phyloP scores from a whole-genome alignment of 2,888 invertebrate species.

The Tubulanus polymorphus region DNA sequence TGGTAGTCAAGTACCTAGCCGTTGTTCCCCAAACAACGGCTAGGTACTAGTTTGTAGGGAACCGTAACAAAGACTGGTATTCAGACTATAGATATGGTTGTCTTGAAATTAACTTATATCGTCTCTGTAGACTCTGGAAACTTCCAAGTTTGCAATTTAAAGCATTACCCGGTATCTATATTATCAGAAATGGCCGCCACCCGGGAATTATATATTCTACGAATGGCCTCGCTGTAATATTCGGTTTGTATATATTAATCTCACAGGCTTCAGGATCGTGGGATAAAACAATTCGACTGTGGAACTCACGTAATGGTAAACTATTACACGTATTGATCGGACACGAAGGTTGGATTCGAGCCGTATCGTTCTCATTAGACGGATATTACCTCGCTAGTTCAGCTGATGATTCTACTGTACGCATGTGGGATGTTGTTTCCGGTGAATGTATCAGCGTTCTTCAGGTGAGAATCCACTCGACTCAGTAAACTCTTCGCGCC shows the following conservation, averaged over 20 bases:
- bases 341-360: slow-evolving; percentile 48
- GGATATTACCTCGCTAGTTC: slow-evolving; percentile 44
- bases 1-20: too few species aligned
- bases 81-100: too few species aligned
- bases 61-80: too few species aligned
- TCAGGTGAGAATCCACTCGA: slow-evolving; percentile 35
- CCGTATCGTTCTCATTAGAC: slow-evolving; percentile 45
- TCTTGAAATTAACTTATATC: too few species aligned
- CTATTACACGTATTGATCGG: slow-evolving; percentile 30
- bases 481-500: too few species aligned
- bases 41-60: too few species aligned
- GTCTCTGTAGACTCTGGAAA: too few species aligned
- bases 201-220: too few species aligned
- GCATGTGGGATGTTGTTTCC: slow-evolving; percentile 46
- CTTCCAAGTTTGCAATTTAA: too few species aligned
- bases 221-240: background rate
- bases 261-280: slow-evolving; percentile 48
- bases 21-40: too few species aligned
- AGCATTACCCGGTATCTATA: too few species aligned
- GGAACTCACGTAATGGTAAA: slow-evolving; percentile 43
- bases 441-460: slow-evolving; percentile 42
- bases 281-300: slow-evolving; percentile 47
- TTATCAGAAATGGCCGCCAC: too few species aligned
- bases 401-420: slow-evolving; percentile 45
- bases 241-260: background rate